These are phyloP conservation scores for Zaprionus ornatus DNA, from an alignment of 1,140 invertebrate species.

Conservation along the genomic window DNA sequence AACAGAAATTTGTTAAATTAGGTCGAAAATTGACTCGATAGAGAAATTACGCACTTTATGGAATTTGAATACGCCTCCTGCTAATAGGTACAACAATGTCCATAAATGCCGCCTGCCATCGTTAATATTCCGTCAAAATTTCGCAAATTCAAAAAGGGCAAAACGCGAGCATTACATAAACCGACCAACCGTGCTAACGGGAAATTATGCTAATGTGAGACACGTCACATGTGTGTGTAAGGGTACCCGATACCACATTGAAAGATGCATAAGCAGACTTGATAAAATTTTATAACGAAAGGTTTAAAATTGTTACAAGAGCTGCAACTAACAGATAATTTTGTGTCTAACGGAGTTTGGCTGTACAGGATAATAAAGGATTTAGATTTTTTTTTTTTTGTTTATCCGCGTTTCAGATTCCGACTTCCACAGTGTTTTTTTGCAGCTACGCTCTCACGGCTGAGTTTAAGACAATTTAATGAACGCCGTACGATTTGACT, in stretches of 20 bases:
- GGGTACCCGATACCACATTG: conserved; percentile 68
- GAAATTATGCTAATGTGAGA: conserved; percentile 59
- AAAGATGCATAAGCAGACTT: neutral
- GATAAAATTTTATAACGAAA: neutral
- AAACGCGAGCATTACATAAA: conserved; percentile 34
- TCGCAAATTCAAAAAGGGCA: conserved; percentile 51
- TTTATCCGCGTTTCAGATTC: conserved; percentile 43
- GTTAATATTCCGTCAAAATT: conserved; percentile 36
- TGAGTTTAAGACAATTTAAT: conserved; percentile 45
- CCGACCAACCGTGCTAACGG: neutral
- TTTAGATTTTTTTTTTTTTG: neutral
- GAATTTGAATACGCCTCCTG: neutral
- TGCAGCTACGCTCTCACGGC: conserved; percentile 16
- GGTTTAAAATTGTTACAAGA: neutral
- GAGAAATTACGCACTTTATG: neutral
- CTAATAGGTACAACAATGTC: neutral
- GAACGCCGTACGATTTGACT: conserved; percentile 5
- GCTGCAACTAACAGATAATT: neutral
- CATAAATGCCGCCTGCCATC: neutral
- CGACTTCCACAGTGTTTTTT: too few relatives aligned
- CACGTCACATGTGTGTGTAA: conserved; percentile 23
- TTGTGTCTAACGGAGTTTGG: neutral
- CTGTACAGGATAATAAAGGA: neutral
- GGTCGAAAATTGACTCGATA: neutral
- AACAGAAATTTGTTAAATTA: neutral